Percentiles rank a stretch among this genome's conserved stretches.
phyloP scores from a whole-genome alignment of 1,140 invertebrate genomes.

The Protaetia brevitarsis region DNA sequence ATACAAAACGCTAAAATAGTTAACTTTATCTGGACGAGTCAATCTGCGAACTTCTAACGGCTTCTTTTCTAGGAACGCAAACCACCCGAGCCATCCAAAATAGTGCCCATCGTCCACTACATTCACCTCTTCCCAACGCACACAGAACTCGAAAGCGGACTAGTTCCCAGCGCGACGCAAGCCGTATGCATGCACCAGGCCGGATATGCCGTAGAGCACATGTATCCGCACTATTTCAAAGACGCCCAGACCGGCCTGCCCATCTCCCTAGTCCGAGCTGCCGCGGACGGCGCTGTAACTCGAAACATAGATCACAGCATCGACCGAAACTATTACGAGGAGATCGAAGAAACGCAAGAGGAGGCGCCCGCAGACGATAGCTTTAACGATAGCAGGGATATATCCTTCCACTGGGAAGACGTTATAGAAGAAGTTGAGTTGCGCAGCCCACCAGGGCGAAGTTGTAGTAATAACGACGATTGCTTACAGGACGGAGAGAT shows the following conservation, averaged over 20 bases:
- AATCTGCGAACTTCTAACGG: too few relatives aligned
- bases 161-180: slow-evolving; percentile 11
- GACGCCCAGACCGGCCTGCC: neutral
- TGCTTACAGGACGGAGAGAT: neutral
- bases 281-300: neutral
- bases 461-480: neutral
- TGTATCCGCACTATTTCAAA: slow-evolving; percentile 22
- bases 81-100: neutral
- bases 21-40: too few relatives aligned
- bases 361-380: neutral
- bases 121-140: slow-evolving; percentile 23
- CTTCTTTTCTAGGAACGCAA: neutral
- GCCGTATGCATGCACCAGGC: neutral
- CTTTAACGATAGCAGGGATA: neutral
- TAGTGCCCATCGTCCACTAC: neutral
- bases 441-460: neutral
- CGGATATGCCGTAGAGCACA: neutral
- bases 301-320: neutral
- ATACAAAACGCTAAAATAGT: too few relatives aligned
- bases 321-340: neutral
- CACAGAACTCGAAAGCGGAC: slow-evolving; percentile 14
- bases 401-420: neutral
- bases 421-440: neutral
- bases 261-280: neutral
- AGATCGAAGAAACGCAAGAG: neutral